These are phyloP conservation scores for Papilio polyxenes DNA, from an alignment of 1,140 invertebrate genomes.

Conservation along the genomic window DNA sequence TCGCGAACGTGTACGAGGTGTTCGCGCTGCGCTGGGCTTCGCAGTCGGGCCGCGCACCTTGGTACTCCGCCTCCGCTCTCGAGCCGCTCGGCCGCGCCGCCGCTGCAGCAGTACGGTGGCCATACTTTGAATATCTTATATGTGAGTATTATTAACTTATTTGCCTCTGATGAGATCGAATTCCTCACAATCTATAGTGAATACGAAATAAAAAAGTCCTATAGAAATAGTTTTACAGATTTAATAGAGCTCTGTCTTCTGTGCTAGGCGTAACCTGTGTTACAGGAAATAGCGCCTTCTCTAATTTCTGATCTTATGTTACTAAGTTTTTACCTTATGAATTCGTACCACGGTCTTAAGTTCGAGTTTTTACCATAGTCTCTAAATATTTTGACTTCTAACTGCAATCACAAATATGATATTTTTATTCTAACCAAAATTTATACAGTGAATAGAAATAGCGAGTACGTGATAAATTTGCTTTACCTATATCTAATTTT, in stretches of 20 bases:
- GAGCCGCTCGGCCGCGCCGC: slow-evolving; percentile 84
- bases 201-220: no score
- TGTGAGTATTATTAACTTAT: slow-evolving; percentile 81
- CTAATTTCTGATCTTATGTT: no score
- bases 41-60: slow-evolving; percentile 85
- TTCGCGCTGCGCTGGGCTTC: slow-evolving; percentile 87
- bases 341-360: background rate
- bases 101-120: slow-evolving; percentile 84
- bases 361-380: background rate
- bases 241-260: no score
- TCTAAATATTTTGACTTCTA: background rate
- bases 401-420: background rate
- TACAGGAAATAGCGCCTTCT: no score
- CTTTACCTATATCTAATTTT: no score
- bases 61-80: slow-evolving; percentile 85
- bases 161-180: no score
- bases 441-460: no score
- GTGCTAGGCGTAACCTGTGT: no score
- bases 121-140: slow-evolving; percentile 86
- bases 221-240: no score
- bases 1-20: slow-evolving; percentile 89
- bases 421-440: no score
- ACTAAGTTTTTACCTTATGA: background rate
- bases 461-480: no score
- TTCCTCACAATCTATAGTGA: no score